Evolutionary conservation across 2,888 invertebrate species (phyloP).

Genomic region (Lamellibrachia columna): DNA sequence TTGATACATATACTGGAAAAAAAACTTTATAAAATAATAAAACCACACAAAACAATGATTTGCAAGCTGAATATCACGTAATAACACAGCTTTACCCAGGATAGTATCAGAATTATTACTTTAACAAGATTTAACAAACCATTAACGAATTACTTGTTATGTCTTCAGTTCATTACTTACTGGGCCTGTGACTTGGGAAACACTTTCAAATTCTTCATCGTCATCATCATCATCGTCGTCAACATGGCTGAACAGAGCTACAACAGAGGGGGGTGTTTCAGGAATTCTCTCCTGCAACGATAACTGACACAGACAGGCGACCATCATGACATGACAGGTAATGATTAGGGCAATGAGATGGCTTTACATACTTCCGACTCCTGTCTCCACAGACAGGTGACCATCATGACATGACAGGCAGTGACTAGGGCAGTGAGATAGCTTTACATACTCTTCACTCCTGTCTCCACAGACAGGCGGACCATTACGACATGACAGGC

Average conservation of each 20-base stretch:
- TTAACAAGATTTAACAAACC: neutral
- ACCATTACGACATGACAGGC: neutral
- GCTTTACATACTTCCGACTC: too few relatives aligned
- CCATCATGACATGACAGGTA: neutral
- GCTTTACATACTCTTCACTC: neutral
- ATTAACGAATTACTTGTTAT: neutral
- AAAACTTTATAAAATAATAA: neutral
- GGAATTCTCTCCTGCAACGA: neutral
- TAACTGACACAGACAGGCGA: neutral
- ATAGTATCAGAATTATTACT: neutral
- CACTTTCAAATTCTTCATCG: slow-evolving; percentile 59
- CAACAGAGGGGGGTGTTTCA: neutral
- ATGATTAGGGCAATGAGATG: too few relatives aligned
- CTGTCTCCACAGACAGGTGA: too few relatives aligned
- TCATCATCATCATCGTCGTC: neutral
- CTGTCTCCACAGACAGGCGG: neutral
- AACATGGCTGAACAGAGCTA: neutral
- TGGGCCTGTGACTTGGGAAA: slow-evolving; percentile 61
- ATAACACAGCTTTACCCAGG: neutral
- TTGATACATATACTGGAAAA: slow-evolving; percentile 24
- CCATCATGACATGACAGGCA: neutral
- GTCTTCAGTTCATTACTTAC: slow-evolving; percentile 45
- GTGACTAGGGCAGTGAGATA: neutral
- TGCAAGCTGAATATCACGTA: neutral
- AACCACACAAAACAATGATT: neutral